Conservation (phyloP, 92 coral and sea anemone genomes). For the Diadumene lineata region DNA sequence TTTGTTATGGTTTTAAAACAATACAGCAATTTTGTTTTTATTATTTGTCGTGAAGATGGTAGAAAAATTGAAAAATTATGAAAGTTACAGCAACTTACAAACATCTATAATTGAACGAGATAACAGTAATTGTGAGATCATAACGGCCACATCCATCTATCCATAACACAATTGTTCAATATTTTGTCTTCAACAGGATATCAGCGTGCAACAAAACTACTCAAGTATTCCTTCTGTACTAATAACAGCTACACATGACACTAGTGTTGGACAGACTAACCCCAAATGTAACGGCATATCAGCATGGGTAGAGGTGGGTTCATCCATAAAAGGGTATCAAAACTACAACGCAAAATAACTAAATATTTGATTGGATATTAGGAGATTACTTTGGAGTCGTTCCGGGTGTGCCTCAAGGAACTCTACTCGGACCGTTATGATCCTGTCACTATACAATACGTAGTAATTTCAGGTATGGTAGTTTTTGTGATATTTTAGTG, state of each 20-base stretch:
- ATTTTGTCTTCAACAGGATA: neutral
- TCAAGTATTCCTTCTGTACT: slow-evolving; percentile 17
- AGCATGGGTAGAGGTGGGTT: slow-evolving; percentile 44
- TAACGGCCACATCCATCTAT: neutral
- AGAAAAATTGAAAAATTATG: too few species aligned
- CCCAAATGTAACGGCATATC: slow-evolving; percentile 38
- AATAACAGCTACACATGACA: slow-evolving; percentile 30
- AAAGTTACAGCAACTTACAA: too few species aligned
- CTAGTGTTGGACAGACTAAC: slow-evolving; percentile 27
- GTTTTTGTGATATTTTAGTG: neutral
- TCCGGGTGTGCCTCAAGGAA: slow-evolving; percentile 28
- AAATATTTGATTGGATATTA: neutral
- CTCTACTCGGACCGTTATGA: slow-evolving; percentile 25
- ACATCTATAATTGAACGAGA: too few species aligned
- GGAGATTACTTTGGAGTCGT: neutral
- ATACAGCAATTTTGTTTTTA: too few species aligned
- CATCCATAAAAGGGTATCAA: neutral
- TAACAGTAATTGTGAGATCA: too few species aligned
- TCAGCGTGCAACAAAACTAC: neutral
- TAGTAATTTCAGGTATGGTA: slow-evolving; percentile 26
- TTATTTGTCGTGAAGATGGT: too few species aligned
- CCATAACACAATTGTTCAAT: neutral
- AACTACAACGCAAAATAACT: too few species aligned
- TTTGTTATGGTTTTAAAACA: too few species aligned
- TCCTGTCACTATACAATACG: slow-evolving; percentile 27